Base-by-base conservation (phyloP, 1,140 invertebrate genomes). In the Drosophila repleta region DNA sequence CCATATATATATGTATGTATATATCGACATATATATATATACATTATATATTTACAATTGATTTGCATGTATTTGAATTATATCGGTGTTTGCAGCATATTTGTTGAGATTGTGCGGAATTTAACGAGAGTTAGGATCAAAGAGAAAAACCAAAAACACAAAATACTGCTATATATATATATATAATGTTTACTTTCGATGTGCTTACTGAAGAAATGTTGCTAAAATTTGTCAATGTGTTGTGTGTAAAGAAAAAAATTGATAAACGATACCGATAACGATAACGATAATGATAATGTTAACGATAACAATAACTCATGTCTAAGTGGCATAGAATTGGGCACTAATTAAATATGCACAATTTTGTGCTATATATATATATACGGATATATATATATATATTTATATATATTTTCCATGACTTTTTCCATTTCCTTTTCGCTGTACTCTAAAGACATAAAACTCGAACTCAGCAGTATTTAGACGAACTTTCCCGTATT, bases 301-400 rank as follows among this genome's bases (percentile, higher is more conserved):
- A 53, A 62, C 67, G 62, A 71, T 73, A 60, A 58, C 46, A 53
- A 67, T 52, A 62, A 62, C 64, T 73, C 64, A 67, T 70, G 52
- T 41, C 29, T 49, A 65, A 45, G 56, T 56, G 65, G 37, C 60
- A 62, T 48, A 51, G 49, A 84, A 58, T 71, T 64, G 46, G 56
- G 82, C 81, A 85, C 81, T 85, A 60, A 85, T 85, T 74, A 85
- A 87, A 76, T 66, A 65, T 82, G 70, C 74, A 85, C 82, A 79
- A 79, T 53, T 74, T 65, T 66, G 82, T 78, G 81, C 81, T 69
- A 66, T 74, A 57, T 43, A 41, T 6, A 41, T 17, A 41, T 6
- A 15, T 17, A 39, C n/a, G 0, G 13, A 39, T 39, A 41, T 6
- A 41, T 41, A 41, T 41, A 17, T 17, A 41, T 41, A 41, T 41